phyloP scores from a whole-genome alignment of 2,888 invertebrate species.

The Uloborus plumipes region DNA sequence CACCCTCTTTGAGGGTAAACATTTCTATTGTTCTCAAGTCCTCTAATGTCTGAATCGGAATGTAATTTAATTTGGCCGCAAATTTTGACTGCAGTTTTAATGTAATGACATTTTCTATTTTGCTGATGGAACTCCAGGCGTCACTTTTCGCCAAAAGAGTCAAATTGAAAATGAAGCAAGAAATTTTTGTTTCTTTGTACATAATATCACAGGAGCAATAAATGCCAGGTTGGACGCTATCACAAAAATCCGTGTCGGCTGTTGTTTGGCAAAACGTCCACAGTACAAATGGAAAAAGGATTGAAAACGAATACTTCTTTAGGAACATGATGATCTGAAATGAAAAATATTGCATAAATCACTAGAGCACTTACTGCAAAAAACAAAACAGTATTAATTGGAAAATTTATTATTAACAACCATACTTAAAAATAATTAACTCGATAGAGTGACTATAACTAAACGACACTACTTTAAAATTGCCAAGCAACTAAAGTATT shows the following conservation, averaged over 20 bases:
- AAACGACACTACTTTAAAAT: no score
- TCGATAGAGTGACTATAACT: no score
- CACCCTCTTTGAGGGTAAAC: slow-evolving; percentile 35
- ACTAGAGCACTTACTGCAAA: no score
- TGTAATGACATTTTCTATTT: slow-evolving; percentile 17
- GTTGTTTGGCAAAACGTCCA: neutral
- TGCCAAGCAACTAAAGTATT: no score
- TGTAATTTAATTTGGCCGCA: slow-evolving; percentile 8
- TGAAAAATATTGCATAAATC: no score
- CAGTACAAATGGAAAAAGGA: slow-evolving; percentile 2
- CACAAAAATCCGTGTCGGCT: slow-evolving; percentile 31
- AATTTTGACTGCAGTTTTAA: slow-evolving; percentile 27
- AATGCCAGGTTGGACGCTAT: slow-evolving; percentile 5
- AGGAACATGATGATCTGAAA: neutral
- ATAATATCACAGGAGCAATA: slow-evolving; percentile 27
- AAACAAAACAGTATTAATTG: no score
- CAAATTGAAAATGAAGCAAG: no score
- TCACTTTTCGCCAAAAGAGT: neutral
- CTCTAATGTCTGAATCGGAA: slow-evolving; percentile 33
- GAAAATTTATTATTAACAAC: no score
- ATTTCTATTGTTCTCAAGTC: slow-evolving; percentile 13
- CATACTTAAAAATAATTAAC: no score
- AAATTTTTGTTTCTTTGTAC: slow-evolving; percentile 1
- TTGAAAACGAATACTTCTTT: neutral
- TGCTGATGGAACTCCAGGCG: slow-evolving; percentile 31